Evolutionary conservation across 2,888 invertebrate species (phyloP).

Genomic region (Acanthoscelides obtectus): DNA sequence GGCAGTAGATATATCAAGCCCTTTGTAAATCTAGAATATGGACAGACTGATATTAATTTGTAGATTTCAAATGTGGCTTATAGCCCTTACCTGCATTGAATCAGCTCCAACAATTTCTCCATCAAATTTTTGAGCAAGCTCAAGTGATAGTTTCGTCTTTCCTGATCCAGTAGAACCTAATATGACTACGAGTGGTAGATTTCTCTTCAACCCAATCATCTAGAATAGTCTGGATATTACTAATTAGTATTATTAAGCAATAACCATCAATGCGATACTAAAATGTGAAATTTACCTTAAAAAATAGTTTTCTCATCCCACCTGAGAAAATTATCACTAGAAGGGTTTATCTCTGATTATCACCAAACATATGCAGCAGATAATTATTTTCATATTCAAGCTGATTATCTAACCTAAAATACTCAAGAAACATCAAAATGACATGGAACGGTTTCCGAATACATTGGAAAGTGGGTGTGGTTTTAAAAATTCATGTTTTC

Average conservation of each 20-base stretch:
- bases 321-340: too few relatives aligned
- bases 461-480: too few relatives aligned
- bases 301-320: not conserved
- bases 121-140: slow-evolving; percentile 78
- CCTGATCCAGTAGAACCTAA: slow-evolving; percentile 96
- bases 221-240: too few relatives aligned
- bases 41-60: not conserved
- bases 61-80: too few relatives aligned
- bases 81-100: slow-evolving; percentile 88
- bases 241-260: not conserved
- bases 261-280: not conserved
- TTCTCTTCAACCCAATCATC: not conserved
- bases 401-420: too few relatives aligned
- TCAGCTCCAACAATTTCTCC: slow-evolving; percentile 97
- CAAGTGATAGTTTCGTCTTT: slow-evolving; percentile 92
- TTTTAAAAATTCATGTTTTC: too few relatives aligned
- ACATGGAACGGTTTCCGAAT: too few relatives aligned
- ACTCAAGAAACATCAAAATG: too few relatives aligned
- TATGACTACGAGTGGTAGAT: slow-evolving; percentile 74
- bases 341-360: too few relatives aligned
- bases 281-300: not conserved
- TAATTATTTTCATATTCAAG: too few relatives aligned
- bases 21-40: slow-evolving; percentile 79
- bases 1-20: slow-evolving; percentile 88
- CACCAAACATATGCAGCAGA: too few relatives aligned